phyloP scores from a whole-genome alignment of 2,797 vertebrate genomes.

The Strix occidentalis region DNA sequence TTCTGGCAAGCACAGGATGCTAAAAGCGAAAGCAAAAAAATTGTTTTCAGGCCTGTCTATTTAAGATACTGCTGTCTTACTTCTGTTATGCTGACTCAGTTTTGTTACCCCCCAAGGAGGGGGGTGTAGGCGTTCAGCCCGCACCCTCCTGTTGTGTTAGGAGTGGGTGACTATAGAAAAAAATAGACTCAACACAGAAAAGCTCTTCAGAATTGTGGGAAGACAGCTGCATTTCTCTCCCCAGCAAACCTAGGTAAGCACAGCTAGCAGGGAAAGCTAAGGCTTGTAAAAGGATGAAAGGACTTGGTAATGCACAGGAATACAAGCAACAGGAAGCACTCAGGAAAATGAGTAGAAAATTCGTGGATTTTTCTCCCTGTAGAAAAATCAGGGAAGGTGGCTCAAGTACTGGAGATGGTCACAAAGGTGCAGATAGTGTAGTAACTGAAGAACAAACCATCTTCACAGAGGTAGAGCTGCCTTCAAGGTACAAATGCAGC shows the following conservation, averaged over 20 bases:
- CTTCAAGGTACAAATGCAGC: not conserved
- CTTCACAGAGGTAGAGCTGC: not conserved
- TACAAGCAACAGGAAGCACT: not conserved
- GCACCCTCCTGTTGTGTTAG: not conserved
- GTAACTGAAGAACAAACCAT: not conserved
- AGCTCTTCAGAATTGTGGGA: not conserved
- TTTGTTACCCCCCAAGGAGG: not conserved
- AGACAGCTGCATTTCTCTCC: not conserved
- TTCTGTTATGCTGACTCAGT: conserved; percentile 10
- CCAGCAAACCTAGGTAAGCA: not conserved
- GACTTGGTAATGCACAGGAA: not conserved
- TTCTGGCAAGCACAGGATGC: not conserved
- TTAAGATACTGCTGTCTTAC: not conserved
- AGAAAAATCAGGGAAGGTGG: not conserved
- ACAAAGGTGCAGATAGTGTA: not conserved
- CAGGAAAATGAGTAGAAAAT: not conserved
- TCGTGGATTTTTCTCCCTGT: not conserved
- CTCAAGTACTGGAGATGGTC: not conserved
- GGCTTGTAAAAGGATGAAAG: not conserved
- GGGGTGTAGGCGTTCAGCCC: not conserved
- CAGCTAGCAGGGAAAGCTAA: not conserved
- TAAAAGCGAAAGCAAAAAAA: not conserved
- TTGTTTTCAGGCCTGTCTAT: not conserved
- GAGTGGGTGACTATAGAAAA: not conserved
- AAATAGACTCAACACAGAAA: not conserved